Percentiles rank a stretch among this genome's conserved stretches.
Conservation (phyloP, 2,113 vertebrate genomes). For the Thomomys bottae region DNA sequence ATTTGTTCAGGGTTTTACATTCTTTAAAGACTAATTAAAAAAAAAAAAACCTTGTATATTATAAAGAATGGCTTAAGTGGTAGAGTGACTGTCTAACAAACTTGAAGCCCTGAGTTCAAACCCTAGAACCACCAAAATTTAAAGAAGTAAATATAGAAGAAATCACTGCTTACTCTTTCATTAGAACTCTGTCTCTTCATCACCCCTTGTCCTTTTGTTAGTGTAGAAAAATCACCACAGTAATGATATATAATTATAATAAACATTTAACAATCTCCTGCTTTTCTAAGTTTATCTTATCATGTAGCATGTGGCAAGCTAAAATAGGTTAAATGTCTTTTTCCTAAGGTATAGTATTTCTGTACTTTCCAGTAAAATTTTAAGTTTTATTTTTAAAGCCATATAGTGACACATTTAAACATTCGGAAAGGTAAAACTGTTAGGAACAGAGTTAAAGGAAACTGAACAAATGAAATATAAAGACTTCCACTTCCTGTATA, state of each 20-base stretch:
- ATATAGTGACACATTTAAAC: conserved; percentile 51
- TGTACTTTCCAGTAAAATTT: conserved; percentile 51
- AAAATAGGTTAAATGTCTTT: conserved; percentile 42
- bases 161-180: background rate
- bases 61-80: too few relatives aligned
- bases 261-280: background rate
- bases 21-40: background rate
- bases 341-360: conserved; percentile 54
- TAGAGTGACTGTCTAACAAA: too few relatives aligned
- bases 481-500: conserved; percentile 86
- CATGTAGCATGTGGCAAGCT: conserved; percentile 14
- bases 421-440: conserved; percentile 80
- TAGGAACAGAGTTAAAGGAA: conserved; percentile 83
- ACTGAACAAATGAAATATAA: conserved; percentile 85
- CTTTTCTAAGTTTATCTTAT: conserved; percentile 38
- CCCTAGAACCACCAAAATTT: too few relatives aligned
- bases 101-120: too few relatives aligned
- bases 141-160: background rate
- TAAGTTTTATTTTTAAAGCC: conserved; percentile 66
- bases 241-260: background rate
- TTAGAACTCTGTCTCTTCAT: background rate
- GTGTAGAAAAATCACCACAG: background rate
- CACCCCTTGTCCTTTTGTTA: background rate
- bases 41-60: too few relatives aligned
- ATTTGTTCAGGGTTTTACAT: conserved; percentile 39